A percentile compares a stretch with the other conserved stretches of the same genome.
Evolutionary conservation across 2,113 vertebrate species (phyloP).

Genomic region (human): DNA sequence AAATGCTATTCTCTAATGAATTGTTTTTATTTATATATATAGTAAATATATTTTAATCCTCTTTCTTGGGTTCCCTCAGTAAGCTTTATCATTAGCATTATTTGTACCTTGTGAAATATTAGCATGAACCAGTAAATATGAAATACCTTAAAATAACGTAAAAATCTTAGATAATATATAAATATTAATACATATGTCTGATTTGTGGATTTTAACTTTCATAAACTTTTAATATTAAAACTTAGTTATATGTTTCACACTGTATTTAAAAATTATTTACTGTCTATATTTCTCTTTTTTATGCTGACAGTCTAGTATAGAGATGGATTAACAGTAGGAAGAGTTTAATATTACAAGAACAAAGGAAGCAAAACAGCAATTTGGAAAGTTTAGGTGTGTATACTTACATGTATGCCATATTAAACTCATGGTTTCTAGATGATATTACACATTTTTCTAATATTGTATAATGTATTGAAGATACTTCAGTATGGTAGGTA

Average conservation of each 20-base stretch:
- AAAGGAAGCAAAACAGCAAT: background rate
- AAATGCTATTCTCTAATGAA: background rate
- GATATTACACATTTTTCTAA: background rate
- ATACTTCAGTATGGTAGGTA: background rate
- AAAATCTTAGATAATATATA: background rate
- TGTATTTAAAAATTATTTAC: background rate
- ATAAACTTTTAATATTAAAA: background rate
- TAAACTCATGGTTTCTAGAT: background rate
- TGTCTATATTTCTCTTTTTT: background rate
- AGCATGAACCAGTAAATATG: background rate
- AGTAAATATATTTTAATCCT: background rate
- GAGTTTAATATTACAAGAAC: constrained; percentile 2
- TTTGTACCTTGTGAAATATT: background rate
- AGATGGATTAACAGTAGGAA: background rate
- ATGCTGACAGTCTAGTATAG: background rate
- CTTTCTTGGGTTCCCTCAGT: background rate
- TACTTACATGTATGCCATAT: background rate
- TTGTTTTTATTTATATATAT: background rate
- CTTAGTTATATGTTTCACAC: background rate
- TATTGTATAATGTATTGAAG: background rate
- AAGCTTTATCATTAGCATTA: background rate
- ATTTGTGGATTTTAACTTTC: background rate
- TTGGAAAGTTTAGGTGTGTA: constrained; percentile 11
- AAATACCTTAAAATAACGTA: background rate
- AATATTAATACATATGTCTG: background rate